Conservation (phyloP, 2,888 invertebrate species). For the Eurytoma adleriae region DNA sequence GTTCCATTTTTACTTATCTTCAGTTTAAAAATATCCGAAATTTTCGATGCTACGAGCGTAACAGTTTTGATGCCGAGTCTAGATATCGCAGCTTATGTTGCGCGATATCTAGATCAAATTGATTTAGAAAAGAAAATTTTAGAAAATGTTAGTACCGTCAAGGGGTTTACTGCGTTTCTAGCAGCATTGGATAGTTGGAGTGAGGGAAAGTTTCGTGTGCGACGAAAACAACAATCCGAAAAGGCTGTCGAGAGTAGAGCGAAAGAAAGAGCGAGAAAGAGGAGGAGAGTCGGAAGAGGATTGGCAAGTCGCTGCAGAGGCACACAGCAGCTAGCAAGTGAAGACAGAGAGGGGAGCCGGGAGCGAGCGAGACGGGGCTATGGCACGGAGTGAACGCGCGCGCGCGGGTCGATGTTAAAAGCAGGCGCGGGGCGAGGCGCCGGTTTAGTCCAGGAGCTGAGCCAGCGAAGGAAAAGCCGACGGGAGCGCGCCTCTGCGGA, state of each 20-base stretch:
- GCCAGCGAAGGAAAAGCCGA: constrained; percentile 43
- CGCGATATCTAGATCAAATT: too few relatives aligned
- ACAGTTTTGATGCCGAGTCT: too few relatives aligned
- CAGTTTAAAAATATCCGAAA: too few relatives aligned
- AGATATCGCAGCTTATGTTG: too few relatives aligned
- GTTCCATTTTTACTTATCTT: too few relatives aligned
- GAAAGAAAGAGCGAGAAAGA: constrained; percentile 8
- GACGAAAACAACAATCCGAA: background rate
- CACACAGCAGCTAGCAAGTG: background rate
- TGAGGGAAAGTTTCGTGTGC: too few relatives aligned
- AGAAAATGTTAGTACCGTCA: too few relatives aligned
- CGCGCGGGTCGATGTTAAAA: constrained; percentile 71
- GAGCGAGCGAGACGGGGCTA: constrained; percentile 8
- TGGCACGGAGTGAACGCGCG: constrained; percentile 55
- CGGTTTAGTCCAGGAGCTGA: constrained; percentile 59
- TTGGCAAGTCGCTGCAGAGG: background rate
- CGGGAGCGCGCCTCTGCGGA: background rate
- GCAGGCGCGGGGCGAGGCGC: constrained; percentile 64
- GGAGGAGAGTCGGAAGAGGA: background rate
- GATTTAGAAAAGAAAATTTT: too few relatives aligned
- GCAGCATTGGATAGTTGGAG: too few relatives aligned
- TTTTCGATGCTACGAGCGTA: too few relatives aligned
- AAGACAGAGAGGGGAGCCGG: background rate
- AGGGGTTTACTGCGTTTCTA: too few relatives aligned
- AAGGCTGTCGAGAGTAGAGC: background rate